These are phyloP conservation scores for Heliconius hermathena DNA, from an alignment of 1,140 invertebrate species.

Conservation along the genomic window DNA sequence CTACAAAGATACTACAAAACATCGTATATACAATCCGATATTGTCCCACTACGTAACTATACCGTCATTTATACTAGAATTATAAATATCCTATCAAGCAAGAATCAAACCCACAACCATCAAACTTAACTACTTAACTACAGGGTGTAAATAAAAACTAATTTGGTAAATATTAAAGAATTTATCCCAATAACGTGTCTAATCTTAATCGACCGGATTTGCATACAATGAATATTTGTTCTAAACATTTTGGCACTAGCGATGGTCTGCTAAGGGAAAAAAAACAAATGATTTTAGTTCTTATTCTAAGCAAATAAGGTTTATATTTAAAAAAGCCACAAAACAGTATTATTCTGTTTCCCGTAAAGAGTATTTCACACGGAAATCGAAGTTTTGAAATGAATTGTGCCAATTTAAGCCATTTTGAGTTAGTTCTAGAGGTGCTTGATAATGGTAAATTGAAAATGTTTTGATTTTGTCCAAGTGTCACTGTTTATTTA, in stretches of 20 bases:
- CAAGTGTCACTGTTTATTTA: neutral
- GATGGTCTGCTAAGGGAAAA: constrained; percentile 12
- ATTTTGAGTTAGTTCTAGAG: constrained; percentile 13
- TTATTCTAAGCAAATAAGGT: constrained; percentile 16
- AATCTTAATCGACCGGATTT: constrained; percentile 47
- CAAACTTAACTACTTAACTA: neutral
- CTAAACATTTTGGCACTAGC: constrained; percentile 51
- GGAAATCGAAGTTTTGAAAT: constrained; percentile 50
- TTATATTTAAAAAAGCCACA: neutral
- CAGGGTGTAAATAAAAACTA: neutral
- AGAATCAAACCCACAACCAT: neutral
- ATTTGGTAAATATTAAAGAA: constrained; percentile 30
- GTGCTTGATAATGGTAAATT: neutral
- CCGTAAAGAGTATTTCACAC: constrained; percentile 46
- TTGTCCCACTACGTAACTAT: too few relatives aligned
- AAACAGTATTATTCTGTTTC: constrained; percentile 45
- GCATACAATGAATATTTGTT: constrained; percentile 56
- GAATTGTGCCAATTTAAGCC: constrained; percentile 43
- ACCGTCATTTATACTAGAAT: neutral
- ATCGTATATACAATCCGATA: too few relatives aligned
- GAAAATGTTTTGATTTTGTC: neutral
- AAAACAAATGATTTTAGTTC: constrained; percentile 34
- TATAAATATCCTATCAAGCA: neutral
- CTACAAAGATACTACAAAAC: too few relatives aligned
- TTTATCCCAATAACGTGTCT: constrained; percentile 45